Evolutionary conservation across 1,140 invertebrate genomes (phyloP), one percentile per base, ranked within the genome.

Genomic region (Chironomus striatipennis): DNA sequence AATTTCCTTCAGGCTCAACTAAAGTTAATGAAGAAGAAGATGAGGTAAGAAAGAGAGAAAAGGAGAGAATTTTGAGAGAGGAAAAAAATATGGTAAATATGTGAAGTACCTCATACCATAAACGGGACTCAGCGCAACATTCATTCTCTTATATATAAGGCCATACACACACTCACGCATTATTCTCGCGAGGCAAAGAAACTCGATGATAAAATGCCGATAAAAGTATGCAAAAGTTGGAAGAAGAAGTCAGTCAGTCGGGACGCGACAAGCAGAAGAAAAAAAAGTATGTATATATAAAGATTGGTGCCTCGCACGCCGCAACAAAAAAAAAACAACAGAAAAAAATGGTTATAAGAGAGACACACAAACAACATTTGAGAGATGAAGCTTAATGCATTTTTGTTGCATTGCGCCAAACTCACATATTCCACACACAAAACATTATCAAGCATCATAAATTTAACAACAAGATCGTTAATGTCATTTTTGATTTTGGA

Each of bases 21-120:
- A 34, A 34, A 34, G 24, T 34, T 34, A 34, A 34, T 34, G 24
- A 34, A 34, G 24, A 34, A 34, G 24, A 34, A 34, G 24, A n/a
- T n/a, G n/a, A 34, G 5, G 5, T 34, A 5, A 34, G 24, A 34
- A 5, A 34, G 24, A 1, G 73, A 34, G 76, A 73, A 4, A 72
- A 74, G 73, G 74, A 34, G 18, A 74, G 75, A 20, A n/a, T n/a
- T n/a, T n/a, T n/a, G n/a, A n/a, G n/a, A n/a, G n/a, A n/a, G n/a
- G n/a, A n/a, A n/a, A n/a, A n/a, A n/a, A n/a, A 73, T 75, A 70
- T 72, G 9, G 15, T 34, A 70, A 74, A 34, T 34, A 34, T 34
- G 24, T 5, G 24, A 34, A 5, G 5, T 34, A 34, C 24, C 24
- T 34, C 24, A 34, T 34, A 34, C 24, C 24, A 34, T 34, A 34